These are phyloP conservation scores for Meiosimyza decipiens DNA, from an alignment of 2,888 invertebrate species.

Conservation along the genomic window DNA sequence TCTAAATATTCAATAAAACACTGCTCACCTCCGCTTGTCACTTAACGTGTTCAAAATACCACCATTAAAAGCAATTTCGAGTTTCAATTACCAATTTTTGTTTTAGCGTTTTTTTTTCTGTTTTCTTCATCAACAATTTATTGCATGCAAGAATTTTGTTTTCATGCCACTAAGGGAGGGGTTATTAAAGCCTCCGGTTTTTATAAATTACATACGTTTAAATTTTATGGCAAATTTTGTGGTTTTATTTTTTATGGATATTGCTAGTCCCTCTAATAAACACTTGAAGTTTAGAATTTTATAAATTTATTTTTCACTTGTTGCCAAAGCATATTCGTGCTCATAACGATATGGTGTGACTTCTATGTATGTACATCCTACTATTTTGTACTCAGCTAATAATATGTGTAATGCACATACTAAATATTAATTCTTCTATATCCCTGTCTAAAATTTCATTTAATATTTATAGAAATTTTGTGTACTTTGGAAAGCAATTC, in stretches of 20 bases:
- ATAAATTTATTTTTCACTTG: too few species aligned
- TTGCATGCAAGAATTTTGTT: slow-evolving; percentile 15
- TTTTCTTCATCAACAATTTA: background rate
- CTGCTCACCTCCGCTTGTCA: background rate
- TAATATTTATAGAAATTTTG: too few species aligned
- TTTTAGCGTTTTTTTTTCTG: background rate
- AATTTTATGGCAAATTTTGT: background rate
- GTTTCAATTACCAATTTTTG: slow-evolving; percentile 31
- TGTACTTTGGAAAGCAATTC: too few species aligned
- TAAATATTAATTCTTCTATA: too few species aligned
- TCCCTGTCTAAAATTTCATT: too few species aligned
- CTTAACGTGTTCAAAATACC: slow-evolving; percentile 16
- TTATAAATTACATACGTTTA: background rate
- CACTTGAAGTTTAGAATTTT: too few species aligned
- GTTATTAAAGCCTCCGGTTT: background rate
- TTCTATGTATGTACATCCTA: background rate
- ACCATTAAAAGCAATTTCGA: slow-evolving; percentile 25
- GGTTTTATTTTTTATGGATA: background rate
- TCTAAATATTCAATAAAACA: background rate
- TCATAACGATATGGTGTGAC: slow-evolving; percentile 6
- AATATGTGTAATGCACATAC: too few species aligned
- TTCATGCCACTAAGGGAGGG: background rate
- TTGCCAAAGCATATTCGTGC: slow-evolving; percentile 4
- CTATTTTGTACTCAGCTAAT: background rate
- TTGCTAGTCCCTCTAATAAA: background rate